A percentile compares a stretch with the other conserved stretches of the same genome.
phyloP scores from a whole-genome alignment of 2,888 invertebrate genomes.

The Lathronympha strigana region DNA sequence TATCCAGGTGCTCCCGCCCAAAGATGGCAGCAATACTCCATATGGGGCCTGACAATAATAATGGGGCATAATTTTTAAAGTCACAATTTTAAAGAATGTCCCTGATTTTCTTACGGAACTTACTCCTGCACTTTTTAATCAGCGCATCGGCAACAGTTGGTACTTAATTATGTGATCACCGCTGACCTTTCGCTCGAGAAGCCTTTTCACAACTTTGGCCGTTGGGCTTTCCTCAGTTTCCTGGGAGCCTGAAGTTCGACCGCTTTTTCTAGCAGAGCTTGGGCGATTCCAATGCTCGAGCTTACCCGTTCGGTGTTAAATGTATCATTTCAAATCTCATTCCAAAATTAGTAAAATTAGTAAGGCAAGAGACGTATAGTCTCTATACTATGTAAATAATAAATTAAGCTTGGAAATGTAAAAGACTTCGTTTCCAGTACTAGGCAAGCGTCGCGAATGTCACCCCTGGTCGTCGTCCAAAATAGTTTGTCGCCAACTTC shows the following conservation, averaged over 20 bases:
- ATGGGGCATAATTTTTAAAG: no score
- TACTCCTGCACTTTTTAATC: neutral
- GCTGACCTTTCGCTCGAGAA: neutral
- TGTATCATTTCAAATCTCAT: neutral
- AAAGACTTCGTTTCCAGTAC: neutral
- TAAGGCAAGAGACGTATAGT: no score
- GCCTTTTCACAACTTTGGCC: conserved; percentile 13
- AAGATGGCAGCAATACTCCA: no score
- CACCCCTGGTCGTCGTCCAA: conserved; percentile 31
- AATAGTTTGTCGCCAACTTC: conserved; percentile 44
- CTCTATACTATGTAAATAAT: no score
- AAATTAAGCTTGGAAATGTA: no score
- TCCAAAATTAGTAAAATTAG: neutral
- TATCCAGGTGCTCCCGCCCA: no score
- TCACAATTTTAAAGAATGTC: neutral
- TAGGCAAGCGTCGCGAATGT: neutral
- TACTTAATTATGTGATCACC: conserved; percentile 6
- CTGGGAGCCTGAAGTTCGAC: neutral
- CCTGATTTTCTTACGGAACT: neutral
- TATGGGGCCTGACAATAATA: no score
- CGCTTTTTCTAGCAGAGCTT: neutral
- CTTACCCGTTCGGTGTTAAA: neutral
- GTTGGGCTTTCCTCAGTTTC: conserved; percentile 11
- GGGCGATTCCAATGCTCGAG: neutral
- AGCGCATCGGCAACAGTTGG: conserved; percentile 9